Evolutionary conservation across 2,113 vertebrate species (phyloP), one percentile per base, ranked within the genome.

Genomic region (Forbesichthys agassizii): DNA sequence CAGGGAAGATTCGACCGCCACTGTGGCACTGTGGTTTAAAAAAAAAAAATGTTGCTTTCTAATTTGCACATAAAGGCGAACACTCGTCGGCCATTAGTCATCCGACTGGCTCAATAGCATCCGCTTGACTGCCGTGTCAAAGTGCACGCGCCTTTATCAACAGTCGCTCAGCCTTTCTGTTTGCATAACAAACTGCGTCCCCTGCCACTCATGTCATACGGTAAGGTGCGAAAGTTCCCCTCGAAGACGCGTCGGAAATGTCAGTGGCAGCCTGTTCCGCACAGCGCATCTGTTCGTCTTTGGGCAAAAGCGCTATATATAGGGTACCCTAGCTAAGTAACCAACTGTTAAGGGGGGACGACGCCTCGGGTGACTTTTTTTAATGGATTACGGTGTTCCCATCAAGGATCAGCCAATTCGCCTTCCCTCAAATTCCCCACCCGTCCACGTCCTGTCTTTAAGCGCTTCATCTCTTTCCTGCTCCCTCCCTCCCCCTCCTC

Each of bases 241-340:
- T 86, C 83, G 79, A 78, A 85, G 88, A 86, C 82, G 86, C 82
- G 74, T 78, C 80, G 81, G 77, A 89, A 90, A 89, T 86, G 86
- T 90, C 89, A 89, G 75, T 82, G 88, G 80, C 84, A 85, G 86
- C 74, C 83, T 64, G 74, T 85, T 78, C 71, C 78, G 71, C 57
- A 16, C 83, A 79, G 84, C 85, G 89, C 89, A 90, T 89, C 89
- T 90, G 89, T 87, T 89, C 84, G 75, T 88, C 88, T 89, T 84
- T 88, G 75, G 81, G 88, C 84, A 67, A 20, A 61, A 48, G 74
- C 81, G 81, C 86, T 91, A 89, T 82, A 90, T 90, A 90, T 89
- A 90, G 88, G 77, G 66, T 70, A 86, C 66, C 86, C 80, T 78
- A 83, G 81, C 89, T 81, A 88, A 88, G 88, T 87, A 88, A 88